Base-by-base conservation (phyloP, 2,888 invertebrate species). In the Tinea pellionella region DNA sequence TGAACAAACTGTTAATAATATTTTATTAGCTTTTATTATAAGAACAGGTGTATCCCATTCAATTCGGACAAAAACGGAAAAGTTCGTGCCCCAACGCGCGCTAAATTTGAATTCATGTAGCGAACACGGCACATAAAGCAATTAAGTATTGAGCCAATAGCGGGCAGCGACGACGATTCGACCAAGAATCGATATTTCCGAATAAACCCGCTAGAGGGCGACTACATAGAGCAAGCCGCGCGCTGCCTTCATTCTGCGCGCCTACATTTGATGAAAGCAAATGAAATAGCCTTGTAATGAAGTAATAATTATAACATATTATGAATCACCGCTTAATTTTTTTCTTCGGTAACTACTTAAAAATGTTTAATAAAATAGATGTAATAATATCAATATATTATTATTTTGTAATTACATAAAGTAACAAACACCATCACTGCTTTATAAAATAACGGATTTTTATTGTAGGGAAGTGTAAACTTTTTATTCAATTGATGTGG, bases 61-160 rank as follows among this genome's bases (percentile, higher is more conserved):
- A 42, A 42, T 42, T 37, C 37, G 9, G 37, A 9, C n/a, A 37
- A 9, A 9, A 37, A 2, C 9, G 15, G 47, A 72, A 78, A 77
- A 77, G 73, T 76, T 74, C 75, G 72, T 65, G 68, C 71, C 75
- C 70, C 73, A 74, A 15, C 73, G 75, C 79, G 81, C 85, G 82
- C 80, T 80, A 85, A 85, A 86, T 85, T 86, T 86, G 80, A 85
- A 86, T 84, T 84, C 84, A 84, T 82, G 82, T 75, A 82, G 79
- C 81, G 80, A 82, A 81, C 80, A 71, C 75, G 74, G 78, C 74
- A 78, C 80, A 80, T 83, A 85, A 85, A 86, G 82, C 82, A 86
- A 86, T 85, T 85, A 84, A 71, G 72, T 74, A 71, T 72, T 70
- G 73, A 78, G 73, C 84, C 86, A 84, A 83, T 87, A 78, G 81